A percentile compares a stretch with the other conserved stretches of the same genome.
These are phyloP conservation scores for Genyomyrus donnyi DNA, from an alignment of 2,113 vertebrate genomes.

Conservation along the genomic window DNA sequence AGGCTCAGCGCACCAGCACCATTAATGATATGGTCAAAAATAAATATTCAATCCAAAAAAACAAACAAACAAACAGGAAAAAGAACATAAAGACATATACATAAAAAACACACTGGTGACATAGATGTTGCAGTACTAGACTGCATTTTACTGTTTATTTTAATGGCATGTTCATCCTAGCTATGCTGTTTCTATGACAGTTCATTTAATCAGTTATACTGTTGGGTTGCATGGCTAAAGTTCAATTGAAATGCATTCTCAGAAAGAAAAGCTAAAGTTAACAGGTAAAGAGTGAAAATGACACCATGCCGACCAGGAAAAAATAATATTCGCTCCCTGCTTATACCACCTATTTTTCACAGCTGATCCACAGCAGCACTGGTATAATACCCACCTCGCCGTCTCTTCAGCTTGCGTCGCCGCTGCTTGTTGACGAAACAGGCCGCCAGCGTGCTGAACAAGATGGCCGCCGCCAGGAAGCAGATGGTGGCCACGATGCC, in stretches of 20 bases:
- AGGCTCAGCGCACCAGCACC: background rate
- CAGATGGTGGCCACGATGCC: conserved; percentile 97
- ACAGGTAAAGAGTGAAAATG: background rate
- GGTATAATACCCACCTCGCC: conserved; percentile 71
- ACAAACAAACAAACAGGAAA: background rate
- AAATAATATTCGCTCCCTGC: background rate
- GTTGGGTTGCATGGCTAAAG: background rate
- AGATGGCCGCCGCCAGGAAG: conserved; percentile 89
- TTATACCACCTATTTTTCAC: background rate
- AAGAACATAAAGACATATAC: background rate
- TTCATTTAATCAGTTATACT: background rate
- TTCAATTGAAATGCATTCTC: background rate
- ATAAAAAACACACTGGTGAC: background rate
- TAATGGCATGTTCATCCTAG: background rate
- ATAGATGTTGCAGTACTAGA: background rate
- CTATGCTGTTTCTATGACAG: background rate
- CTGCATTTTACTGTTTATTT: background rate
- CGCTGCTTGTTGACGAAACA: conserved; percentile 99
- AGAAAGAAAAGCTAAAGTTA: background rate
- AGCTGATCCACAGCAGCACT: background rate
- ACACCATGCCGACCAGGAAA: background rate
- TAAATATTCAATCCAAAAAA: background rate
- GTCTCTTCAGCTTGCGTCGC: conserved; percentile 86
- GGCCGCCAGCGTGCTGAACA: conserved; percentile 94
- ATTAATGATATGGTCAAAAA: background rate